Evolutionary conservation across 2,888 invertebrate species (phyloP), one percentile per base, ranked within the genome.

Genomic region (Siphlonurus alternatus): DNA sequence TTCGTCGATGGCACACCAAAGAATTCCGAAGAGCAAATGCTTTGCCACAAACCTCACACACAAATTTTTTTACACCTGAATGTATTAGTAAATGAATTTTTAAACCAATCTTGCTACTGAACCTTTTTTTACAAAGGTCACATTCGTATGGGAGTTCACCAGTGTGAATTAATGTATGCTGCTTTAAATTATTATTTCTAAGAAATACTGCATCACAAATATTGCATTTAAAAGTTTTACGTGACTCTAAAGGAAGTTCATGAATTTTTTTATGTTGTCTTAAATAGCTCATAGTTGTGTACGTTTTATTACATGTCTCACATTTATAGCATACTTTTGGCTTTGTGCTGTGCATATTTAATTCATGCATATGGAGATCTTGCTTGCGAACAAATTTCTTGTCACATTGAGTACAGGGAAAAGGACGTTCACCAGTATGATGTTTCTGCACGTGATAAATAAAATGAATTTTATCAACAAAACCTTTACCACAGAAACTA

Each of bases 41-140:
- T 22, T 56, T 56, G 56, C 56, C 56, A 22, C 56, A 56, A 22
- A 56, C n/a, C n/a, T 56, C 56, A 22, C 56, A 56, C n/a, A 56
- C 56, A 22, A 20, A 22, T 7, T 56, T 56, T 20, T 56, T 56
- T 5, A 20, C 56, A 22, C 56, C 56, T 5, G 56, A 56, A 22
- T 56, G 56, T 22, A 56, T 22, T 22, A 56, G 7, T 20, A 56
- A 22, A 20, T 56, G 56, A 7, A 56, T n/a, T n/a, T 56, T 22
- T n/a, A 56, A 20, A 3, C 56, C 56, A 20, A 20, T n/a, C 56
- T n/a, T 20, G 7, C 19, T 56, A 22, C 19, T 22, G 19, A 56
- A 56, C n/a, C 22, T 5, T 22, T 56, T 56, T n/a, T 22, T 22
- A 22, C 56, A 56, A n/a, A 56, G 5, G 20, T 56, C 19, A 22